These are phyloP conservation scores for Otolemur garnettii DNA, from an alignment of 2,113 vertebrate genomes.

Conservation along the genomic window DNA sequence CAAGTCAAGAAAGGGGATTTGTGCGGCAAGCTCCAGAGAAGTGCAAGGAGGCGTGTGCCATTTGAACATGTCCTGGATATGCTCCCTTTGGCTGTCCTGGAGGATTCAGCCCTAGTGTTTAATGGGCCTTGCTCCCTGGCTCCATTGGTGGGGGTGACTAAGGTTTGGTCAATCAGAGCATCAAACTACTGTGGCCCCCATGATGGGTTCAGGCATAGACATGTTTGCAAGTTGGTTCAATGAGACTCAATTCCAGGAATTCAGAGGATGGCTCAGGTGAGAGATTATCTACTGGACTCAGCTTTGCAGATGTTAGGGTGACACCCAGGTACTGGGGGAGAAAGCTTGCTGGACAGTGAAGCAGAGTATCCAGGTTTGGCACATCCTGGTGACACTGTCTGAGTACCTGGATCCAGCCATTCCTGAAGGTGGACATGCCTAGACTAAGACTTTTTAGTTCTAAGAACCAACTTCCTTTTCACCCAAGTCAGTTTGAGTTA, in stretches of 20 bases:
- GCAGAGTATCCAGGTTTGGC: not conserved
- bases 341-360: not conserved
- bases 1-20: not conserved
- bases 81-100: not conserved
- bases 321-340: not conserved
- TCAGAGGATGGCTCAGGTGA: not conserved
- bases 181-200: not conserved
- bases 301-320: not conserved
- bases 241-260: not conserved
- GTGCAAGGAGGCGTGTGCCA: not conserved
- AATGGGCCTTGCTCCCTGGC: not conserved
- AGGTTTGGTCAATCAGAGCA: not conserved
- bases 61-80: not conserved
- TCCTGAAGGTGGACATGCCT: not conserved
- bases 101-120: not conserved
- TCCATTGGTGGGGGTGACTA: not conserved
- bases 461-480: not conserved
- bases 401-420: not conserved
- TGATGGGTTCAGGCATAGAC: not conserved
- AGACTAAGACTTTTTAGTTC: not conserved
- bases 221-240: not conserved
- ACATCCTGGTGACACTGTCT: not conserved
- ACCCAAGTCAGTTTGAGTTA: not conserved
- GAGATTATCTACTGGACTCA: not conserved
- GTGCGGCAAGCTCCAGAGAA: not conserved